Base-by-base conservation (phyloP, 1,140 invertebrate species). In the Neodiprion virginianus region DNA sequence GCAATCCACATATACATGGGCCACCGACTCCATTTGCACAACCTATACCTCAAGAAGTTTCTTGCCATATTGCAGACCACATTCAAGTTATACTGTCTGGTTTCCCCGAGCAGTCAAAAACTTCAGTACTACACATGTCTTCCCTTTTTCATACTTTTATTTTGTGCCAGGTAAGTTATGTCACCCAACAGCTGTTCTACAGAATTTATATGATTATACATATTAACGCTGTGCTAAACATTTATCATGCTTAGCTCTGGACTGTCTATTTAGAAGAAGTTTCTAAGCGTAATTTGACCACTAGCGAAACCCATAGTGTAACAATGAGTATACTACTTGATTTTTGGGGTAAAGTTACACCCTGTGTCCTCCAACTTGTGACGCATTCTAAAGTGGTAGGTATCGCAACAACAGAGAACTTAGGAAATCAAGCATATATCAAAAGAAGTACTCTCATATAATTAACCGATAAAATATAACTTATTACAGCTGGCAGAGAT, bases 311-410 rank as follows among this genome's bases (percentile, higher is more conserved):
- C 71, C 92, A 94, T 82, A 90, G 92, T 80, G 88, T 93, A 10
- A 94, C 94, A 0, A 91, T 94, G 86, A 94, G 93, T 73, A 95
- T 97, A 78, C 90, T 99, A n/a, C 93, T 98, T 79, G 98, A 99
- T 88, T 99, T 99, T 90, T 99, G 98, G 98, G 95, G 95, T 7
- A 97, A 99, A 89, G 95, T 99, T 1, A 99, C 98, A 21, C 98
- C 97, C 0, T 96, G 95, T 72, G 94, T 99, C 75, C 87, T 99
- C 49, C 96, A 99, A 87, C 89, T 99, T 40, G 92, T 99, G 9
- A 95, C 96, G 14, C 95, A 97, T 84, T 98, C 97, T 8, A 98
- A 97, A 93, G 92, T 96, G 78, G 96, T 98, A 85, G 91, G 92
- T 87, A 74, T 61, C 14, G 28, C 28, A 40, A 40, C 0, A 40